phyloP scores from a whole-genome alignment of 2,797 vertebrate genomes.

The Fistularia tabacaria region DNA sequence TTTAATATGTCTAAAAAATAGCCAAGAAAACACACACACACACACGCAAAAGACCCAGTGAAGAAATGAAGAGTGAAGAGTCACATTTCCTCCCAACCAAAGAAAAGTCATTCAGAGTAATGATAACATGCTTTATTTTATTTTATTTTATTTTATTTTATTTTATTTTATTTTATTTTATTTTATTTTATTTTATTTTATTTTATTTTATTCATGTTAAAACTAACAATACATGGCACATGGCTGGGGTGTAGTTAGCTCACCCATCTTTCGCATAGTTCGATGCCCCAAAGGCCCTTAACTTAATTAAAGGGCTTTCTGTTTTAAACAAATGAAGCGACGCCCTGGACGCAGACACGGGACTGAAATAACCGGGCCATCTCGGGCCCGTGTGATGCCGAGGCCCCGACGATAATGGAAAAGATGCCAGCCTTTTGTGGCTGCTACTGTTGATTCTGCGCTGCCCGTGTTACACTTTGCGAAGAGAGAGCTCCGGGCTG shows the following conservation, averaged over 20 bases:
- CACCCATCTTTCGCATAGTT: constrained; percentile 27
- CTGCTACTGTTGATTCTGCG: constrained; percentile 71
- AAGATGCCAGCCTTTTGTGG: constrained; percentile 67
- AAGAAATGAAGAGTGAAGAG: constrained; percentile 50
- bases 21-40: neutral
- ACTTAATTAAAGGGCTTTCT: constrained; percentile 57
- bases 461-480: constrained; percentile 74
- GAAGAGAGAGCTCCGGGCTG: constrained; percentile 59
- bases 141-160: constrained; percentile 27
- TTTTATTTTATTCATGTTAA: constrained; percentile 14
- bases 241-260: constrained; percentile 42
- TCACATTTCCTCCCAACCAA: constrained; percentile 41
- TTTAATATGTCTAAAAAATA: no score
- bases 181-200: constrained; percentile 27
- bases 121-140: constrained; percentile 37
- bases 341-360: constrained; percentile 49
- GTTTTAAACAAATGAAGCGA: constrained; percentile 64
- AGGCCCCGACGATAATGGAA: constrained; percentile 38
- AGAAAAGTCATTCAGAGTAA: constrained; percentile 30
- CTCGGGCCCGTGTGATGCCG: constrained; percentile 48
- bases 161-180: constrained; percentile 27
- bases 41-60: constrained; percentile 42
- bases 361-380: constrained; percentile 40
- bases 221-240: constrained; percentile 48
- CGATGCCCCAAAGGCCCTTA: constrained; percentile 21